Evolutionary conservation across 2,797 vertebrate genomes (phyloP).

Genomic region (Coreius guichenoti): DNA sequence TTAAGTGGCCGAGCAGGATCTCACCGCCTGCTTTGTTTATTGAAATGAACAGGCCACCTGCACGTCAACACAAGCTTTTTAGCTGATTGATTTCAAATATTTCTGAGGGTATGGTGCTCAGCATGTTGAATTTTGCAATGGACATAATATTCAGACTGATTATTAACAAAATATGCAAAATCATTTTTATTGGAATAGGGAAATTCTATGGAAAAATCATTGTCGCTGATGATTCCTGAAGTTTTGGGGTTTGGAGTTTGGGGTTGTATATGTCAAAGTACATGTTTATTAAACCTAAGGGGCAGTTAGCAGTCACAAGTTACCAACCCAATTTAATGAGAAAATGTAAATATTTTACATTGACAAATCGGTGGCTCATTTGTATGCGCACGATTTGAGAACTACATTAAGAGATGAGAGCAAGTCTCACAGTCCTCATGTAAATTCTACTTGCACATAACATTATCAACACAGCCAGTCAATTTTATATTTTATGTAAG

Average conservation of each 20-base stretch:
- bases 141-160: not conserved
- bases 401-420: not conserved
- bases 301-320: not conserved
- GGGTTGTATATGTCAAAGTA: not conserved
- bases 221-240: not conserved
- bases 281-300: too few relatives aligned
- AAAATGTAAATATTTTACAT: too few relatives aligned
- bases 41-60: constrained; percentile 56
- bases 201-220: not conserved
- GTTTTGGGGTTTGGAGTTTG: not conserved
- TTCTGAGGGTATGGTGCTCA: not conserved
- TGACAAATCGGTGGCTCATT: too few relatives aligned
- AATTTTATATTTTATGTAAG: not conserved
- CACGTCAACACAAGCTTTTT: constrained; percentile 12
- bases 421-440: not conserved
- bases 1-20: constrained; percentile 18
- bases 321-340: too few relatives aligned
- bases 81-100: constrained; percentile 31
- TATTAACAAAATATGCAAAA: not conserved
- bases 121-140: not conserved
- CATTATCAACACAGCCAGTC: not conserved
- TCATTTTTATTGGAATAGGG: not conserved
- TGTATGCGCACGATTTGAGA: too few relatives aligned
- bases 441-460: not conserved
- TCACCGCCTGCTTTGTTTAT: constrained; percentile 66